Conservation (phyloP, 2,797 vertebrate species). For the Micrastur ruficollis region DNA sequence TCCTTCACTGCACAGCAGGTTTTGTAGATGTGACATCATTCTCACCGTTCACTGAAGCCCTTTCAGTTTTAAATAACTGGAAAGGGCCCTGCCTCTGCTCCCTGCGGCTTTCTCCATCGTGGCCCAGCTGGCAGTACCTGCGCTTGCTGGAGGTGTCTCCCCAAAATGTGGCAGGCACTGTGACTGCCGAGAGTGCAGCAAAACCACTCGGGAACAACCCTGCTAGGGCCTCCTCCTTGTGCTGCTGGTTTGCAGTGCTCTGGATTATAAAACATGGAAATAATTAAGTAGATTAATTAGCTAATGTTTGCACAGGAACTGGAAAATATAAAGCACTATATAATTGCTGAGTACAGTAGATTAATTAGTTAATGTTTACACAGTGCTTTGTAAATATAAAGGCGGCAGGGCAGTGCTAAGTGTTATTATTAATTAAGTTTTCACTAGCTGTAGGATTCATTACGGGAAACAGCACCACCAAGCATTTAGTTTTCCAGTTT, state of each 20-base stretch:
- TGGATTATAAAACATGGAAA: not conserved
- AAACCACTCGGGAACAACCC: not conserved
- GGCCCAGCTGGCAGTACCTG: not conserved
- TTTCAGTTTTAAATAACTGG: not conserved
- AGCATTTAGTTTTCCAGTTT: not conserved
- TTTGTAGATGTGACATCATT: not conserved
- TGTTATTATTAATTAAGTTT: conserved; percentile 16
- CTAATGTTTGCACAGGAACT: conserved; percentile 19
- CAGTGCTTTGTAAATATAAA: conserved; percentile 3
- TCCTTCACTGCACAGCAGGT: not conserved
- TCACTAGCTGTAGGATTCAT: not conserved
- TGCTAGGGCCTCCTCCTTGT: not conserved
- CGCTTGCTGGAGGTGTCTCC: not conserved
- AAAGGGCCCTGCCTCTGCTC: not conserved
- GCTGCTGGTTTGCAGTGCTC: not conserved
- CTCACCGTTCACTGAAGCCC: not conserved
- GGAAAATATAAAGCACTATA: conserved; percentile 19
- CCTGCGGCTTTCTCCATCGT: not conserved
- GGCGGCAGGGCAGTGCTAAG: not conserved
- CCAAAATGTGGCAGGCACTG: fast-evolving
- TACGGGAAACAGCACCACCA: not conserved
- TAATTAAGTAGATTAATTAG: conserved; percentile 51
- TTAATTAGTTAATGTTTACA: conserved; percentile 43
- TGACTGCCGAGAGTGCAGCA: not conserved
- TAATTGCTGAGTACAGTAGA: conserved; percentile 30